Evolutionary conservation across 2,888 invertebrate genomes (phyloP).

Genomic region (Eristalis arbustorum): DNA sequence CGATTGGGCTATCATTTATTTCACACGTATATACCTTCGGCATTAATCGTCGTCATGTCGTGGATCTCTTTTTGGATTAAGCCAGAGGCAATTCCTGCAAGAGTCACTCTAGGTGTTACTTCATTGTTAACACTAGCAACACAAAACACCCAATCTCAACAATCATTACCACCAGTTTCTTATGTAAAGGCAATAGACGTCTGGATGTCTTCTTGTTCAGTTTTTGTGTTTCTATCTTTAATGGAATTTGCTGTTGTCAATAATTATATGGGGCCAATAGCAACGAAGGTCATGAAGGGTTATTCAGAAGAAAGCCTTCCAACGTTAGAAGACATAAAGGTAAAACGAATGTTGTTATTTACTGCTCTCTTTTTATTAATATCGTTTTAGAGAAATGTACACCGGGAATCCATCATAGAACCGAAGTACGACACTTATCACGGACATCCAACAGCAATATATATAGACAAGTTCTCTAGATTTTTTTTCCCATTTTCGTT

Average conservation of each 20-base stretch:
- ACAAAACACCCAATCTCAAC: conserved; percentile 95
- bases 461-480: conserved; percentile 92
- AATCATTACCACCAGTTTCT: conserved; percentile 93
- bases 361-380: neutral
- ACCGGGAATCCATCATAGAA: conserved; percentile 84
- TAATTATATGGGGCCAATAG: conserved; percentile 91
- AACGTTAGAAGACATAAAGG: conserved; percentile 89
- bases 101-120: conserved; percentile 93
- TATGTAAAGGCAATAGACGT: conserved; percentile 96
- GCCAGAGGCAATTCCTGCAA: conserved; percentile 94
- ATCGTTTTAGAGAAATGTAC: conserved; percentile 81
- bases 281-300: conserved; percentile 94
- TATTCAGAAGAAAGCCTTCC: conserved; percentile 92
- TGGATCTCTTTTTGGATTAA: conserved; percentile 99
- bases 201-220: conserved; percentile 95
- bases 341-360: conserved; percentile 75
- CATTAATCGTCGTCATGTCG: conserved; percentile 95
- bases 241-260: conserved; percentile 96
- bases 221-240: conserved; percentile 93
- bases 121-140: conserved; percentile 93
- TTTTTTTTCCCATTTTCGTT: conserved; percentile 95
- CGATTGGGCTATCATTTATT: conserved; percentile 94
- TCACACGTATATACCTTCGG: conserved; percentile 95
- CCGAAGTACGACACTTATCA: conserved; percentile 92
- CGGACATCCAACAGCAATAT: conserved; percentile 88